Percentiles rank a stretch among this genome's conserved stretches.
These are phyloP conservation scores for Dendrolimus punctatus DNA, from an alignment of 1,140 invertebrate species.

Conservation along the genomic window DNA sequence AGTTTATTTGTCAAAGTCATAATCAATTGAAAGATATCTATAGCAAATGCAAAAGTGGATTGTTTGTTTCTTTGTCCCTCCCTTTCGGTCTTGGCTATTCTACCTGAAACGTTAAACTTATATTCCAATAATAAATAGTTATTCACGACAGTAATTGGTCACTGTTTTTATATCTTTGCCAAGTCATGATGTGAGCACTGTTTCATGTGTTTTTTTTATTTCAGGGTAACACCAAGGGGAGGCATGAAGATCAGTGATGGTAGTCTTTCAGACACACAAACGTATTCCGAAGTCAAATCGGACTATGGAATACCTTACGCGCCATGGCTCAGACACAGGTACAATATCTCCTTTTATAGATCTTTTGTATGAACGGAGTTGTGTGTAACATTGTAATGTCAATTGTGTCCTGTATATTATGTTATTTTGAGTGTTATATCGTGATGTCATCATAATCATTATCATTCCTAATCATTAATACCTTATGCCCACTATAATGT, in stretches of 20 bases:
- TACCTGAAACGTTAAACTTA: no score
- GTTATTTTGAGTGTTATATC: no score
- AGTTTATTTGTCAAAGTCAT: no score
- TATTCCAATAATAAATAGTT: no score
- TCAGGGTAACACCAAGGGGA: conserved; percentile 71
- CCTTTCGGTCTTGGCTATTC: no score
- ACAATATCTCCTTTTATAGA: conserved; percentile 23
- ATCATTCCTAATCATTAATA: neutral
- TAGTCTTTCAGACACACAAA: conserved; percentile 84
- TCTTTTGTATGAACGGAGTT: conserved; percentile 20
- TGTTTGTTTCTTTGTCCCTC: no score
- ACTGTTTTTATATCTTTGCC: no score
- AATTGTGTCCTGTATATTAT: neutral
- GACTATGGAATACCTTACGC: conserved; percentile 79
- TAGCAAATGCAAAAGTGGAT: no score
- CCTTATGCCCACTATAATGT: no score
- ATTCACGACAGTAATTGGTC: no score
- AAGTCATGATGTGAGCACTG: neutral
- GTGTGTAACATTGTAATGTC: conserved; percentile 5
- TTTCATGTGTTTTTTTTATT: conserved; percentile 16
- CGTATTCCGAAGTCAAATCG: conserved; percentile 76
- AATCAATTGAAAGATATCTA: no score
- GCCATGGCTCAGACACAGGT: conserved; percentile 80
- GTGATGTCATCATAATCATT: no score
- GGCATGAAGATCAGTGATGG: conserved; percentile 80